phyloP scores from a whole-genome alignment of 2,797 vertebrate genomes.

The Cetoscarus ocellatus region DNA sequence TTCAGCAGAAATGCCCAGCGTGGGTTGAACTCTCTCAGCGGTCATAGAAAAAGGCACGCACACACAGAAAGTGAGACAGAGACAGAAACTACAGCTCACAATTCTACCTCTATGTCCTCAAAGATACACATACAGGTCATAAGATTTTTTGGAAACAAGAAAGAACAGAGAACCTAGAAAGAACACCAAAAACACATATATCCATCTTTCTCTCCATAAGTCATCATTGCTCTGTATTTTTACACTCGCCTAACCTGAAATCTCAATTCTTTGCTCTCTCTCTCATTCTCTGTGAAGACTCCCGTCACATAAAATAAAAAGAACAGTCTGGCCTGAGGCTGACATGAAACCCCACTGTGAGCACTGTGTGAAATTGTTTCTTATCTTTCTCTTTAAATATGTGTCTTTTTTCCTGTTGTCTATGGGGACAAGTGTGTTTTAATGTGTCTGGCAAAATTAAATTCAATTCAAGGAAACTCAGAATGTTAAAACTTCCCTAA shows the following conservation, averaged over 20 bases:
- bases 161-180: background rate
- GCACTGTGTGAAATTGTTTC: slow-evolving; percentile 1
- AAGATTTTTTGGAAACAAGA: background rate
- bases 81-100: background rate
- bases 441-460: background rate
- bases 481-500: too few species aligned
- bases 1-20: slow-evolving; percentile 70
- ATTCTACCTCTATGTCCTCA: background rate
- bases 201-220: background rate
- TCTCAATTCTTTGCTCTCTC: background rate
- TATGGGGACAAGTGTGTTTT: slow-evolving; percentile 5
- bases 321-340: slow-evolving; percentile 35
- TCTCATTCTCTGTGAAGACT: slow-evolving; percentile 1
- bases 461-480: too few species aligned
- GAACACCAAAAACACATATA: background rate
- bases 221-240: background rate
- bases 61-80: background rate
- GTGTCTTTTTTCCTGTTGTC: slow-evolving; percentile 17
- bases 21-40: slow-evolving; percentile 67
- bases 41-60: slow-evolving; percentile 35
- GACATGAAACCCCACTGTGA: slow-evolving; percentile 38
- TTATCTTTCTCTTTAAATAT: slow-evolving; percentile 10
- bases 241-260: background rate
- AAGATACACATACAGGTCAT: background rate
- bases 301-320: slow-evolving; percentile 13